Base-by-base conservation (phyloP, 2,113 vertebrate genomes). In the Glaucidium brasilianum region DNA sequence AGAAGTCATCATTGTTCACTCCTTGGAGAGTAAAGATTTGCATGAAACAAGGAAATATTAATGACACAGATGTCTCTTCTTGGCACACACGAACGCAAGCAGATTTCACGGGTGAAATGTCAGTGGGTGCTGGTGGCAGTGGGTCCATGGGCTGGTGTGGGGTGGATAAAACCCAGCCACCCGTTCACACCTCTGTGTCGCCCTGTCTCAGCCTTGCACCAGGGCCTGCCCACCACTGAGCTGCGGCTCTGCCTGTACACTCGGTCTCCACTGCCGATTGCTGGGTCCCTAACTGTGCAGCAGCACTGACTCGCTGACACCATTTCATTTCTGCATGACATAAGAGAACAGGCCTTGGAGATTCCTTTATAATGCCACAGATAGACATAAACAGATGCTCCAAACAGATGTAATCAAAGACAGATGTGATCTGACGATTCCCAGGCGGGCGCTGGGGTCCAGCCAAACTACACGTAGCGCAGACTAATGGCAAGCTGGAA, bases 361-460 rank as follows among this genome's bases (percentile, higher is more conserved):
- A 94, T 86, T 85, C 52, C 92, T 94, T 78, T 41, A 23, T 84
- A 81, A 81, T 85, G 77, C 71, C 90, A 93, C 91, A 80, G 94
- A 91, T 88, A 95, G 94, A 91, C 71, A 66, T 75, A 96, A 94
- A 84, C 92, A 85, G 88, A 93, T 92, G 91, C 84, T 94, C 69
- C 81, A 82, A 95, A 75, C 58, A 90, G 74, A 92, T 76, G 45
- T 91, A 91, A 94, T 90, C 86, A 92, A 95, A 92, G 60, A 45
- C 92, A 96, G 91, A 91, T 95, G 86, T 92, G 96, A 95, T 92
- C 58, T 66, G 84, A 87, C 85, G 74, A 89, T 91, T 96, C 77
- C 84, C 89, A 81, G 91, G 76, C 11, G 1, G 62, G 63, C 21
- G 85, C 73, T 72, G 73, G 60, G 85, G 53, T 95, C 76, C 73